Evolutionary conservation across 2,113 vertebrate genomes (phyloP), one percentile per base, ranked within the genome.

Genomic region (Blennius ocellaris): DNA sequence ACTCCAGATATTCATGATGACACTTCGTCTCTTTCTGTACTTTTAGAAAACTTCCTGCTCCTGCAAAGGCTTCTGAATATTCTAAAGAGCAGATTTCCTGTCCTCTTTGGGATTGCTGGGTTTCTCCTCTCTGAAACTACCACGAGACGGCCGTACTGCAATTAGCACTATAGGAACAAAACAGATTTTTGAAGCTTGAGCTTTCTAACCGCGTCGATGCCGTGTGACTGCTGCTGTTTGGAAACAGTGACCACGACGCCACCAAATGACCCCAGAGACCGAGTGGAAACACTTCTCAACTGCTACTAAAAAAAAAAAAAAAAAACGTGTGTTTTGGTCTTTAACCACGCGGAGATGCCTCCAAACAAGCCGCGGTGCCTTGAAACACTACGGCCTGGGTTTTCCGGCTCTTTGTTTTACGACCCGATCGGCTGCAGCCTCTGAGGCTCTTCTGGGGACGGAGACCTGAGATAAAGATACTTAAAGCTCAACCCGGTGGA

Each of bases 401-500:
- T 62, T 55, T 69, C 17, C 45, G 56, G 0, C 3, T 76, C 61
- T 63, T 68, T 74, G 37, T 53, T n/a, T n/a, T 14, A 3, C 11
- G 72, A 39, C 12, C 17, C 7, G 9, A 11, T 80, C 65, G 48
- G 47, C 59, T 44, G 49, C 53, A 74, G 21, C 60, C 59, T 56
- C 44, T n/a, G 7, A 49, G 45, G 16, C 37, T n/a, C n/a, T 6
- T 47, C 14, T 12, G 11, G 16, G 43, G 15, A 36, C 50, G 6
- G 37, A 17, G 17, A 38, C n/a, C 15, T 21, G 38, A 51, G 16
- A 39, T 63, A 50, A 50, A 45, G 30, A 44, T 38, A 36, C 11
- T 60, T 55, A 11, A 59, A 40, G 70, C 47, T 82, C 55, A 81
- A 54, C 47, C 16, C 50, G 38, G 30, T 65, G 67, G 49, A 76